Evolutionary conservation across 2,113 vertebrate species (phyloP), one percentile per base, ranked within the genome.

Genomic region (Taurulus bubalis): DNA sequence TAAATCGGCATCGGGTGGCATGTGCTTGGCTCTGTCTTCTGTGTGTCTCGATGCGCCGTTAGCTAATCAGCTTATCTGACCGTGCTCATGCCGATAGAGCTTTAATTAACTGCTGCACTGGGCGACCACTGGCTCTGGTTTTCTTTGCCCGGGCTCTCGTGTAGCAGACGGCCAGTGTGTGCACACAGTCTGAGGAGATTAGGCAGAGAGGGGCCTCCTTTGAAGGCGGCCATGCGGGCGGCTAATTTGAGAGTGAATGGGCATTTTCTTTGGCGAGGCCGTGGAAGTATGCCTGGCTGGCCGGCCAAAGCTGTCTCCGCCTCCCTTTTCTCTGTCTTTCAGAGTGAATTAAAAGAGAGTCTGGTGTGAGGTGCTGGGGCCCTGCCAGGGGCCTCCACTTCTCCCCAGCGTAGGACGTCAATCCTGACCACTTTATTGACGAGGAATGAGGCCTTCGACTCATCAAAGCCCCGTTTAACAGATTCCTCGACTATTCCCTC

Each of bases 181-280:
- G 89, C 78, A 81, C 86, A 83, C 85, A 82, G 76, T 85, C 73
- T 69, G 88, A 87, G 84, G 8, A 83, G 87, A 91, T 89, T 92
- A 89, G 79, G 70, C 68, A 16, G 58, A 81, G 78, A 80, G 83
- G 83, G 88, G 80, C 63, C 78, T 84, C 75, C 34, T 89, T 79
- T 91, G 75, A 91, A 91, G 85, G 84, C 56, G 84, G 68, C 80
- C 80, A 75, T 82, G 79, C 84, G 85, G 81, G 89, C 70, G 30
- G 85, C 88, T 92, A 74, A 91, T 91, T 86, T 90, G 85, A 91
- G 84, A 82, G n/a, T 90, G 89, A 93, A 93, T 91, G 67, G 80
- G 64, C 71, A 81, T 87, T 91, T 91, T 91, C 82, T 88, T 83
- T 88, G 84, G 90, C 77, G 72, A 7, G 77, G 79, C 65, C 40